These are phyloP conservation scores for Protaetia brevitarsis DNA, from an alignment of 1,140 invertebrate genomes.

Conservation along the genomic window DNA sequence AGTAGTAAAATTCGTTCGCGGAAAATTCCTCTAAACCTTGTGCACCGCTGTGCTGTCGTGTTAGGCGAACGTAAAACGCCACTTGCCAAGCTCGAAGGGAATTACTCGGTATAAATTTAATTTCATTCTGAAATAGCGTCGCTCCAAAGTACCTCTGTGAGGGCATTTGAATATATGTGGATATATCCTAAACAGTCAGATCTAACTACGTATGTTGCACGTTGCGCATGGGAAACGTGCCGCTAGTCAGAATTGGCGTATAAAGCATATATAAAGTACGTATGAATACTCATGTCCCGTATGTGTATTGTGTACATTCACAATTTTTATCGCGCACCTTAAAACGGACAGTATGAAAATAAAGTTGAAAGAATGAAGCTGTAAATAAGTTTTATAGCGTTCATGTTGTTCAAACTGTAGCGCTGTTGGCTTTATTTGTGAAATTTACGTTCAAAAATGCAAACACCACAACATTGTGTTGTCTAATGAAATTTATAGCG, in stretches of 20 bases:
- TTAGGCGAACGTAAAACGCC: not conserved
- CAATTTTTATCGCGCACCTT: not conserved
- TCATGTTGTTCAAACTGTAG: too few relatives aligned
- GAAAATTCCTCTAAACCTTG: conserved; percentile 10
- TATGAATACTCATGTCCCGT: too few relatives aligned
- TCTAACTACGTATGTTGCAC: not conserved
- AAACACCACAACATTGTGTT: too few relatives aligned
- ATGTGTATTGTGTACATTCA: not conserved
- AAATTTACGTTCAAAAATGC: too few relatives aligned
- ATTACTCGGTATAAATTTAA: conserved; percentile 13
- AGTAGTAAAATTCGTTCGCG: conserved; percentile 4
- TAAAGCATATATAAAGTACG: too few relatives aligned
- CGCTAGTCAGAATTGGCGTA: too few relatives aligned
- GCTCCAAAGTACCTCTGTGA: conserved; percentile 1
- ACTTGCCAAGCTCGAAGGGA: conserved; percentile 6
- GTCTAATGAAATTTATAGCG: too few relatives aligned
- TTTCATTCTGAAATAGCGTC: conserved; percentile 16
- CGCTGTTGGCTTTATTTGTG: too few relatives aligned
- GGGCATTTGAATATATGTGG: not conserved
- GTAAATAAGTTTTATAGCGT: not conserved
- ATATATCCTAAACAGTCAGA: not conserved
- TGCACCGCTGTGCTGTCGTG: not conserved
- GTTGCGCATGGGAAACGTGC: not conserved
- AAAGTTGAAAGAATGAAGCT: not conserved
- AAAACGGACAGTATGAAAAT: not conserved